Percentiles rank a stretch among this genome's conserved stretches.
Conservation (phyloP, 2,113 vertebrate genomes). For the Cathartes aura region DNA sequence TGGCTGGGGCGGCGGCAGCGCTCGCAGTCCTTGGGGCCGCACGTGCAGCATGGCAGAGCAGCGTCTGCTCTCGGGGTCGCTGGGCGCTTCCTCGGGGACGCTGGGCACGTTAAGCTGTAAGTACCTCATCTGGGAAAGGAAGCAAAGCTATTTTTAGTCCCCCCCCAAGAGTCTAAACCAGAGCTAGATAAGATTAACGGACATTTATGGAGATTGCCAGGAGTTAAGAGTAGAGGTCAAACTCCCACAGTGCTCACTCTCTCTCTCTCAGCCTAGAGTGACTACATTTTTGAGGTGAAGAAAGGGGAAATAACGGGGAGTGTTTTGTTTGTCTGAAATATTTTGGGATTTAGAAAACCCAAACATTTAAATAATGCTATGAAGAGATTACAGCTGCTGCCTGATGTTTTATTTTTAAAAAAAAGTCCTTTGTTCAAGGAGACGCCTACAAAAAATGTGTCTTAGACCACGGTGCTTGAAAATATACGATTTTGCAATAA, state of each 20-base stretch:
- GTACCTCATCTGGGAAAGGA: neutral
- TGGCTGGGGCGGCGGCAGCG: fast-evolving
- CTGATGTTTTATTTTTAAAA: neutral
- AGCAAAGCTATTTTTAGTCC: neutral
- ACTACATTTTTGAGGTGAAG: neutral
- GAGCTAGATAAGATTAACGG: neutral
- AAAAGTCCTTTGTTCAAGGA: neutral
- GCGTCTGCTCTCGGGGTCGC: neutral
- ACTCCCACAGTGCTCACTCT: neutral
- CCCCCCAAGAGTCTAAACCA: neutral
- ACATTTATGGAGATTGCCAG: neutral
- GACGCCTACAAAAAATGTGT: neutral
- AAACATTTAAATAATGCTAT: neutral
- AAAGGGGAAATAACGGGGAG: neutral
- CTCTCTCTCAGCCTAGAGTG: neutral
- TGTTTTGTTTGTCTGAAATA: neutral
- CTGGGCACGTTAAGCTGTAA: neutral
- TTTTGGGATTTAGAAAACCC: neutral
- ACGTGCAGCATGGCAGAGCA: neutral
- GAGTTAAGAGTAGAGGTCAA: neutral
- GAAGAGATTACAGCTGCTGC: neutral
- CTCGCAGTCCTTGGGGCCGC: fast-evolving
- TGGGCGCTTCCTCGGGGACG: fast-evolving
- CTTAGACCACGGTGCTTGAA: neutral
- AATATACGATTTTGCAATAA: neutral